Evolutionary conservation across 2,888 invertebrate species (phyloP), one percentile per base, ranked within the genome.

Genomic region (Arctia plantaginis): DNA sequence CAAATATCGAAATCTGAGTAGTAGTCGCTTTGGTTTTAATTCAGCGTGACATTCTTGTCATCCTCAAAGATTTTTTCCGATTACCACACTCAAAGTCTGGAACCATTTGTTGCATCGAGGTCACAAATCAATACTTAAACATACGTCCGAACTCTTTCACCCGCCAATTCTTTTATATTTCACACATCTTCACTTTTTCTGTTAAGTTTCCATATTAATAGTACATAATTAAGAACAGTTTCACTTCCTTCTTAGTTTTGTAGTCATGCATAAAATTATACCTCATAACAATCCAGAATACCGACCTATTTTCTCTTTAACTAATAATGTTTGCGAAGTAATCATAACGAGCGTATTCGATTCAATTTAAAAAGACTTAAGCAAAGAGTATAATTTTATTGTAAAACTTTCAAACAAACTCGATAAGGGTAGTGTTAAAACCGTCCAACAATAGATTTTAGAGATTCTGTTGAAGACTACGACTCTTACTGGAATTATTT

Each of bases 71-170:
- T 39, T 30, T 51, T n/a, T 33, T 47, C 30, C 13, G 15, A 7
- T 15, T 55, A 55, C 55, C 69, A 69, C 51, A 39, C 55, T 23
- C 27, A 55, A 27, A 39, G 39, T 18, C 35, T 51, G 27, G 39
- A 69, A 69, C 55, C 55, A 69, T 55, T 69, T 69, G 69, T 69
- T 69, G 69, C 69, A 27, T 69, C 55, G 69, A 35, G 69, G 69
- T 69, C 69, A 69, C 69, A 18, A 55, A 69, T 69, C 69, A 69
- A 69, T 69, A 69, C 69, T 69, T 39, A 30, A 12, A 30, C 55
- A 15, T 55, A 69, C 55, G 30, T 30, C 12, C 35, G 18, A 69
- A 69, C 51, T 55, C 55, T 35, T 51, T 51, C n/a, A n/a, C 35
- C 55, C 55, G 69, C 69, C 69, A 55, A 55, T 69, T 55, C 27